A percentile compares a stretch with the other conserved stretches of the same genome.
These are phyloP conservation scores for Luffia ferchaultella DNA, from an alignment of 2,888 invertebrate species.

Conservation along the genomic window DNA sequence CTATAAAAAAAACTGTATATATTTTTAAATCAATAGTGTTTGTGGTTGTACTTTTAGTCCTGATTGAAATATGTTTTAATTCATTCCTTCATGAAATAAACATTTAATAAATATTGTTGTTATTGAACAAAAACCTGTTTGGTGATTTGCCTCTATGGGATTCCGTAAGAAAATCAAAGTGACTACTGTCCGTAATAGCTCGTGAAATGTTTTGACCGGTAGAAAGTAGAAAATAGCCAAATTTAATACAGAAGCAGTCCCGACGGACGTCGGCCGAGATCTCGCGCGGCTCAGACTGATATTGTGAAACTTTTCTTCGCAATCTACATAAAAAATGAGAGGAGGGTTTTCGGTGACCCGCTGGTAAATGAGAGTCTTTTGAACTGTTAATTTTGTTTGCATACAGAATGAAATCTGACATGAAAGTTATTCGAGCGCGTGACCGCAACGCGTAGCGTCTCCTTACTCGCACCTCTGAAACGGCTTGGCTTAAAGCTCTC, in stretches of 20 bases:
- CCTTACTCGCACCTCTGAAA: too few relatives aligned
- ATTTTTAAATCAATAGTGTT: too few relatives aligned
- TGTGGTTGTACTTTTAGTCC: too few relatives aligned
- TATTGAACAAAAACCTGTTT: too few relatives aligned
- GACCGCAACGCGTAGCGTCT: conserved; percentile 27
- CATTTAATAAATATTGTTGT: too few relatives aligned
- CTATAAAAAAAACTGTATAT: too few relatives aligned
- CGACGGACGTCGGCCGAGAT: conserved; percentile 33
- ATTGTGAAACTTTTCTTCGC: conserved; percentile 61
- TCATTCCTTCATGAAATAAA: too few relatives aligned
- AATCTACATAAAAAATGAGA: conserved; percentile 65
- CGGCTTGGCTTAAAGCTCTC: too few relatives aligned
- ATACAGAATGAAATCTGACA: conserved; percentile 54
- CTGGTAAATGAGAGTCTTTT: conserved; percentile 59
- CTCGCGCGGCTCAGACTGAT: conserved; percentile 40
- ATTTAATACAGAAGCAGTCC: conserved; percentile 39
- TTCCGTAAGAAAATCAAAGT: not conserved
- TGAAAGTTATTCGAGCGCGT: conserved; percentile 39
- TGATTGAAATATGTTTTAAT: too few relatives aligned
- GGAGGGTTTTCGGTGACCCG: conserved; percentile 52
- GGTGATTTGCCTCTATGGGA: too few relatives aligned
- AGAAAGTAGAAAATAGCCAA: conserved; percentile 36
- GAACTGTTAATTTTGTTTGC: conserved; percentile 62
- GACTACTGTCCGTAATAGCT: not conserved
- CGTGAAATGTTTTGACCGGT: conserved; percentile 22